Base-by-base conservation (phyloP, 2,797 vertebrate species). In the Artibeus jamaicensis region DNA sequence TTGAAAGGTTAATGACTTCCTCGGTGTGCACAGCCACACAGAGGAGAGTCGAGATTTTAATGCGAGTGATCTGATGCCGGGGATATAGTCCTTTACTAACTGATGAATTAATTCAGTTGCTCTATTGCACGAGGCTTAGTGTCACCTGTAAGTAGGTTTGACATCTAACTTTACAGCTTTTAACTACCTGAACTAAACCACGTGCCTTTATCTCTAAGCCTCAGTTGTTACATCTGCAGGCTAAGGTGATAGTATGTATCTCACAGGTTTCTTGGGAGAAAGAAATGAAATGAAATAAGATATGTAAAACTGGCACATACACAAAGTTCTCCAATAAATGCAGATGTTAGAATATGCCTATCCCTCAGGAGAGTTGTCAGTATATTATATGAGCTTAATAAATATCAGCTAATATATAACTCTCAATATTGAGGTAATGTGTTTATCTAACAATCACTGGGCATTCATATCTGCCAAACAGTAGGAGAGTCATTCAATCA, bases 1-100 rank as follows among this genome's bases (percentile, higher is more conserved):
- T 79, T 5, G 10, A 48, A 65, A 34, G 6, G 4, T 21, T 15
- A 39, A 70, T 3, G 55, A 44, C 11, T 34, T 37, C 32, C 21
- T 77, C 46, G 3, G 0, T 3, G 4, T 21, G 16, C 18, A 2
- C 6, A 89, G 48, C 19, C 3, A 15, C 7, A 7, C 0, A 16
- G 15, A 26, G 12, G 6, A 26, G 19, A 46, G 15, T 5, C 15
- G 7, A 48, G 21, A 44, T 53, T 21, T 81, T 32, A 81, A 39
- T 3, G 9, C 16, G 26, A 29, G 0, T 73, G 18, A 29, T 44
- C 34, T 44, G 50, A 34, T 34, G 2, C 24, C 16, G 48, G 15
- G 16, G 39, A 37, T 62, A 16, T 4, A 48, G 10, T 53, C 6
- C 59, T n/a, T 44, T 26, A 14, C 21, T 50, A 29, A 37, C 1